These are phyloP conservation scores for Clarias gariepinus DNA, from an alignment of 2,113 vertebrate species.

Conservation along the genomic window DNA sequence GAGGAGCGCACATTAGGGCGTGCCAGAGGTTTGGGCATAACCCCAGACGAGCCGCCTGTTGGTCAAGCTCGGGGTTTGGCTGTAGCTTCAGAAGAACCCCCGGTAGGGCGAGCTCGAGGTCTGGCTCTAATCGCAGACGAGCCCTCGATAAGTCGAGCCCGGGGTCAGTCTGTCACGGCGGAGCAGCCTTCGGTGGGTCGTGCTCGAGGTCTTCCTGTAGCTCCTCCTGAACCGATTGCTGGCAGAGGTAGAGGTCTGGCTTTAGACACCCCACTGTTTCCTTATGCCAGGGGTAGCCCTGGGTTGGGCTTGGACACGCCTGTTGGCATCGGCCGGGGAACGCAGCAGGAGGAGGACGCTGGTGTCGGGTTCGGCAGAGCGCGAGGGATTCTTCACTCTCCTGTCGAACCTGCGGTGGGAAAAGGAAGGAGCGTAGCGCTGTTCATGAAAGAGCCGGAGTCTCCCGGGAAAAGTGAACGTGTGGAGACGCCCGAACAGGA, in stretches of 20 bases:
- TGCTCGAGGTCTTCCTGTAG: conserved; percentile 46
- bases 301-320: background rate
- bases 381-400: conserved; percentile 53
- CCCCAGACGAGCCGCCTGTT: conserved; percentile 24
- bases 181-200: conserved; percentile 37
- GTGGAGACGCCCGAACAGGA: conserved; percentile 2
- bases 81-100: conserved; percentile 37
- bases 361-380: conserved; percentile 45
- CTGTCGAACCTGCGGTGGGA: conserved; percentile 51
- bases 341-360: conserved; percentile 23
- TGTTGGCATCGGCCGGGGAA: conserved; percentile 52
- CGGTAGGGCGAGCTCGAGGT: conserved; percentile 45
- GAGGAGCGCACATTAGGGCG: conserved; percentile 46
- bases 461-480: background rate
- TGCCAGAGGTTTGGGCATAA: conserved; percentile 55
- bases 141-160: conserved; percentile 5
- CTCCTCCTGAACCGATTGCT: background rate
- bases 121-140: background rate
- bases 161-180: background rate
- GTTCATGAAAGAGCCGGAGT: conserved; percentile 1
- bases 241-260: background rate
- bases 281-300: conserved; percentile 5
- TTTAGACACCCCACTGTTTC: conserved; percentile 6
- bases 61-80: conserved; percentile 59
- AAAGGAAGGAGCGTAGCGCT: conserved; percentile 42